Evolutionary conservation across 92 coral and sea anemone genomes (phyloP).

Genomic region (Chrysogorgia sp.): DNA sequence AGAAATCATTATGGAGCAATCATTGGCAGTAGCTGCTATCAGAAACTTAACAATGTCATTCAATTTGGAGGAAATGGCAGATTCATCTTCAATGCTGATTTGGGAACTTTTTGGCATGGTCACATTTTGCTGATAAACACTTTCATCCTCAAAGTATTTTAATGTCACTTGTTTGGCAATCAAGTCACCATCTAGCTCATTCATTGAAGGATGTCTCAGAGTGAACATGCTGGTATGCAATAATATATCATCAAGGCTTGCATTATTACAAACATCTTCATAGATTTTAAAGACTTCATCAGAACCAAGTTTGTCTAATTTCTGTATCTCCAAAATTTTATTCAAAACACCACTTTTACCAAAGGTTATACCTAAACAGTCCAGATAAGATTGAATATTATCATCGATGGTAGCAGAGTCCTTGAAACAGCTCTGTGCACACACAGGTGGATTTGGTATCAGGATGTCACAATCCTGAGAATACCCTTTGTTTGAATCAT

Average conservation of each 20-base stretch:
- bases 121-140: neutral
- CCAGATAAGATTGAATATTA: neutral
- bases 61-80: constrained; percentile 42
- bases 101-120: neutral
- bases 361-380: constrained; percentile 40
- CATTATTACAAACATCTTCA: constrained; percentile 14
- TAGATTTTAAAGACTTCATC: constrained; percentile 70
- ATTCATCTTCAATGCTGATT: constrained; percentile 6
- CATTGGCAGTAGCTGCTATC: constrained; percentile 88
- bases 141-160: neutral
- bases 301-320: constrained; percentile 75
- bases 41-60: constrained; percentile 69
- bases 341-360: constrained; percentile 78
- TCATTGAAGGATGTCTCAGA: neutral
- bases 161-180: neutral
- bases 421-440: constrained; percentile 15
- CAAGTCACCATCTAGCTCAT: neutral
- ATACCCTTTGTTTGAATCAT: constrained; percentile 66
- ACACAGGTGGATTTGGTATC: constrained; percentile 4
- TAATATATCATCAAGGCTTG: neutral
- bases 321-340: constrained; percentile 68
- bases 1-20: constrained; percentile 86
- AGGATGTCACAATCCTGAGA: neutral
- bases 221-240: neutral
- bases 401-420: neutral